A percentile compares a stretch with the other conserved stretches of the same genome.
These are phyloP conservation scores for Tanytarsus gracilentus DNA, from an alignment of 2,888 invertebrate species.

Conservation along the genomic window DNA sequence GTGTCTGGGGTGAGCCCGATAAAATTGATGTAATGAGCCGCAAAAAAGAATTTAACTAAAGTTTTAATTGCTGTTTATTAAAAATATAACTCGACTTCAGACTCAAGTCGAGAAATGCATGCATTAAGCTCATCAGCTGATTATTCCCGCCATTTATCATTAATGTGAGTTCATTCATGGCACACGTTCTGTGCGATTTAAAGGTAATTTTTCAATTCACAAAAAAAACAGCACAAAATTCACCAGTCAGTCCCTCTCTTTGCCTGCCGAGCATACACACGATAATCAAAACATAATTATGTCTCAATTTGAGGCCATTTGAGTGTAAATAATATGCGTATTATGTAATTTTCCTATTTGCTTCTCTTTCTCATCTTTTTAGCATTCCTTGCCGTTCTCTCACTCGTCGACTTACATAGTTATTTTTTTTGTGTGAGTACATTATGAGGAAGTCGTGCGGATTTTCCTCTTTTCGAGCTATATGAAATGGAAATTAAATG, in stretches of 20 bases:
- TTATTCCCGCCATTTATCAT: background rate
- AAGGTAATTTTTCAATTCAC: slow-evolving; percentile 23
- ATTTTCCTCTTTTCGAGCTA: too few relatives aligned
- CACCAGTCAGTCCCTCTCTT: background rate
- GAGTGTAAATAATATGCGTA: slow-evolving; percentile 28
- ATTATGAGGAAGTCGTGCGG: too few relatives aligned
- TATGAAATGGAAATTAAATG: too few relatives aligned
- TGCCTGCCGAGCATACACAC: background rate
- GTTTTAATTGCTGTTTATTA: too few relatives aligned
- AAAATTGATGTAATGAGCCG: too few relatives aligned
- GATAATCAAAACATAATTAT: slow-evolving; percentile 26
- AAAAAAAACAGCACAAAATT: background rate
- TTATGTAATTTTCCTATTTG: slow-evolving; percentile 28
- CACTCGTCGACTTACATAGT: too few relatives aligned
- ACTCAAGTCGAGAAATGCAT: too few relatives aligned
- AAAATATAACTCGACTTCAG: too few relatives aligned
- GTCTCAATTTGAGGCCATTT: slow-evolving; percentile 27
- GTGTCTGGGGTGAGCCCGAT: too few relatives aligned
- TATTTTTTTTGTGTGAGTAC: too few relatives aligned
- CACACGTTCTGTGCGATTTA: slow-evolving; percentile 13
- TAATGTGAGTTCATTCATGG: background rate
- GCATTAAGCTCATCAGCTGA: background rate
- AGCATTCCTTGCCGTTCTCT: too few relatives aligned
- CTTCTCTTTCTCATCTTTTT: background rate
- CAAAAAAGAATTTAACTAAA: too few relatives aligned